Percentiles rank a stretch among this genome's conserved stretches.
Evolutionary conservation across 1,140 invertebrate genomes (phyloP).

Genomic region (Trigoniulus corallinus): DNA sequence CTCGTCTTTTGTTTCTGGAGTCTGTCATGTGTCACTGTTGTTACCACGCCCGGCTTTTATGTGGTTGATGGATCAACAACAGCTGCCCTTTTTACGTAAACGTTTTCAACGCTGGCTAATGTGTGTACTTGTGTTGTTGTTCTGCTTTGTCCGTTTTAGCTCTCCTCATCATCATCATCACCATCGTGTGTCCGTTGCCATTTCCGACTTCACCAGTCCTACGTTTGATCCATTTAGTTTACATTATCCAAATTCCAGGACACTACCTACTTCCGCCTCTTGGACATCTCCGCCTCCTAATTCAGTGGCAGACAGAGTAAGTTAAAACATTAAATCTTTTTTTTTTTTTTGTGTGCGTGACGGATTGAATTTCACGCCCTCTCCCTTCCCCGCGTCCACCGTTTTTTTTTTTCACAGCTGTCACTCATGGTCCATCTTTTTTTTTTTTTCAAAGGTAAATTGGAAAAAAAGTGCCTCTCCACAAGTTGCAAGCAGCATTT

Average conservation of each 20-base stretch:
- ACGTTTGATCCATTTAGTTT: constrained; percentile 3
- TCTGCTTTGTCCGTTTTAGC: no score
- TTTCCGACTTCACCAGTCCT: constrained; percentile 6
- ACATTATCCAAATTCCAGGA: background rate
- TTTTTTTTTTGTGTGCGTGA: no score
- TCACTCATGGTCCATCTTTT: constrained; percentile 2
- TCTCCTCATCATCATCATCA: constrained; percentile 7
- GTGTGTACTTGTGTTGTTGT: no score
- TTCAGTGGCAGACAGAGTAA: background rate
- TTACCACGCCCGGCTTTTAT: no score
- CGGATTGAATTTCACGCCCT: no score
- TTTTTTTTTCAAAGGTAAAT: background rate
- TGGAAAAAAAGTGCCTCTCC: constrained; percentile 15
- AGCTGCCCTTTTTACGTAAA: no score
- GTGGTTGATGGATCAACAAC: no score
- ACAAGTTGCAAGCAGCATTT: background rate
- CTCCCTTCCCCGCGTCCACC: no score
- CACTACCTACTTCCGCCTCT: background rate
- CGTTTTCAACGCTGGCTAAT: no score
- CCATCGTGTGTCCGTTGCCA: constrained; percentile 10
- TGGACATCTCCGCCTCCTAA: background rate
- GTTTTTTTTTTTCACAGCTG: constrained; percentile 1
- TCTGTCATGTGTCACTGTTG: no score
- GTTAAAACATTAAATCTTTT: no score
- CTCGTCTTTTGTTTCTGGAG: background rate